A percentile compares a stretch with the other conserved stretches of the same genome.
Conservation (phyloP, 1,140 invertebrate genomes). For the Pararge aegeria region DNA sequence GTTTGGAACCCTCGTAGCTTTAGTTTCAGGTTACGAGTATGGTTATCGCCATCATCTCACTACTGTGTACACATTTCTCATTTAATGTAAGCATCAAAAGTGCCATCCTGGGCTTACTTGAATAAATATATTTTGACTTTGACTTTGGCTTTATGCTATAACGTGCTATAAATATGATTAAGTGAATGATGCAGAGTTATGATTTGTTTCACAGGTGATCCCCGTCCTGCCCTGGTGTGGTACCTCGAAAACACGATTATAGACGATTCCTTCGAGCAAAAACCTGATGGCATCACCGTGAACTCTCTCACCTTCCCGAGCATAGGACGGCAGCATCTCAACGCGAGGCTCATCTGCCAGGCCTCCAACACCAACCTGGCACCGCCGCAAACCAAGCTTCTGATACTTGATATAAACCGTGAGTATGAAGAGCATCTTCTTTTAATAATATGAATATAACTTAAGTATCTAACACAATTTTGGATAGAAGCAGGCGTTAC, state of each 20-base stretch:
- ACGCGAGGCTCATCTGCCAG: conserved; percentile 89
- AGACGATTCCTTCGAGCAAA: conserved; percentile 88
- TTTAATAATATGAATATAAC: too few relatives aligned
- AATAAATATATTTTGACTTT: too few relatives aligned
- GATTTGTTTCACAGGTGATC: conserved; percentile 28
- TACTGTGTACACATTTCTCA: too few relatives aligned
- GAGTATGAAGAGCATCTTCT: conserved; percentile 34
- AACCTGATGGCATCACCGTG: conserved; percentile 84
- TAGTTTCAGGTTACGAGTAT: too few relatives aligned
- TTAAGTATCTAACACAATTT: too few relatives aligned
- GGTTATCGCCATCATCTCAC: too few relatives aligned
- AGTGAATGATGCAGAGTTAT: too few relatives aligned
- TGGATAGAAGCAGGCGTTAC: too few relatives aligned
- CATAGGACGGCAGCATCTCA: conserved; percentile 88
- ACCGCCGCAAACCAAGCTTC: conserved; percentile 84
- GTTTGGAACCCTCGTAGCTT: background rate
- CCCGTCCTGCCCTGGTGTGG: conserved; percentile 83
- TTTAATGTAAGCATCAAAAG: too few relatives aligned
- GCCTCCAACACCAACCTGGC: conserved; percentile 91
- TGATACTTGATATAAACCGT: conserved; percentile 87
- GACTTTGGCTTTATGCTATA: too few relatives aligned
- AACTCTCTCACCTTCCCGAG: conserved; percentile 88
- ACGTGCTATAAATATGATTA: too few relatives aligned
- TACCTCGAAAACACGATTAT: conserved; percentile 90
- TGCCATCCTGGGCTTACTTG: too few relatives aligned